These are phyloP conservation scores for Psilopsiagon aymara DNA, from an alignment of 2,113 vertebrate genomes.

Conservation along the genomic window DNA sequence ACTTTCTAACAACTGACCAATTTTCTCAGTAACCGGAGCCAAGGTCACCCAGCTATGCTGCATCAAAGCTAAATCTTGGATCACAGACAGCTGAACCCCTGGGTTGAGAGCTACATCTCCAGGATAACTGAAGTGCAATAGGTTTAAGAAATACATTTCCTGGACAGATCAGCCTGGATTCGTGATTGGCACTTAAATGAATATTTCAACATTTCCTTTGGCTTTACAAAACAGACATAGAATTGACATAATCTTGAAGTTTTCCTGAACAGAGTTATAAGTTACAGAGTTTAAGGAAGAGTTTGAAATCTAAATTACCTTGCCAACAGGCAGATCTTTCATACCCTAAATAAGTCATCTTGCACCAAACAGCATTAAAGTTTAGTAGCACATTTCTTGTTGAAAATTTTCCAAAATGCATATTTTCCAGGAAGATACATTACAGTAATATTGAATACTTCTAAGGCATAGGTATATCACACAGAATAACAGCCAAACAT, in stretches of 20 bases:
- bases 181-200: neutral
- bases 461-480: neutral
- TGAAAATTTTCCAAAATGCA: neutral
- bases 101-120: neutral
- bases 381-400: neutral
- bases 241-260: neutral
- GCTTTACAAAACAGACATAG: neutral
- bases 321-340: neutral
- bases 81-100: neutral
- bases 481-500: neutral
- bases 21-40: neutral
- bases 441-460: neutral
- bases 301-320: conserved; percentile 1
- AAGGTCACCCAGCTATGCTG: neutral
- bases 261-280: conserved; percentile 2
- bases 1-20: neutral
- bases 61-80: neutral
- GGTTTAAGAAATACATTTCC: conserved; percentile 3
- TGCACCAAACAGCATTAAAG: conserved; percentile 21
- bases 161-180: neutral
- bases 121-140: neutral
- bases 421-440: neutral
- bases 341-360: neutral
- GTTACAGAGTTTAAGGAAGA: neutral
- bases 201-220: neutral